A percentile compares a stretch with the other conserved stretches of the same genome.
Evolutionary conservation across 2,888 invertebrate species (phyloP).

Genomic region (Eristalis pertinax): DNA sequence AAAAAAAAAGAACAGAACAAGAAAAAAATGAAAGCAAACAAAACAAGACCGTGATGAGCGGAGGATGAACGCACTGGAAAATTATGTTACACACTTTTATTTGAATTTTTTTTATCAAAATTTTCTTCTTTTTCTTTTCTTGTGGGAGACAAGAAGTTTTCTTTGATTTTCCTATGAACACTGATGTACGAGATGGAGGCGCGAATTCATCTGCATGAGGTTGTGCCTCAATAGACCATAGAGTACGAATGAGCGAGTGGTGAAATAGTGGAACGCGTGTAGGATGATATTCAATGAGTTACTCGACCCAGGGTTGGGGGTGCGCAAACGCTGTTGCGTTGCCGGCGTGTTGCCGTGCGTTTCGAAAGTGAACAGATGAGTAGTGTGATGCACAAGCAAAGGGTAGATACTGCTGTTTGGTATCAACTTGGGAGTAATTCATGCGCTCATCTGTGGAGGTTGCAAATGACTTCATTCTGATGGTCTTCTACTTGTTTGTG

Average conservation of each 20-base stretch:
- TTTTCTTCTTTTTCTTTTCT: not conserved
- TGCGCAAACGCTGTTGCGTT: slow-evolving; percentile 69
- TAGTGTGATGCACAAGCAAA: not conserved
- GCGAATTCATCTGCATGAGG: slow-evolving; percentile 68
- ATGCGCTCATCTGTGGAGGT: not conserved
- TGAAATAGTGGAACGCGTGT: slow-evolving; percentile 62
- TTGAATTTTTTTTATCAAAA: not conserved
- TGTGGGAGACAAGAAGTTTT: not conserved
- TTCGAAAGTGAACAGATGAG: not conserved
- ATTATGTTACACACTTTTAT: slow-evolving; percentile 42
- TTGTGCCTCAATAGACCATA: slow-evolving; percentile 56
- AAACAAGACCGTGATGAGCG: not conserved
- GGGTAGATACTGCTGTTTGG: not conserved
- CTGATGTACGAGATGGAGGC: slow-evolving; percentile 34
- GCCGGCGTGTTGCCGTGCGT: slow-evolving; percentile 32
- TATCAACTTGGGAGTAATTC: not conserved
- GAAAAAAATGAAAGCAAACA: not conserved
- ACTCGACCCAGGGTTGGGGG: slow-evolving; percentile 59
- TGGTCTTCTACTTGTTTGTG: no score
- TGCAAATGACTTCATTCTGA: no score
- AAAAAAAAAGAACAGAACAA: slow-evolving; percentile 11
- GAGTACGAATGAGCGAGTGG: slow-evolving; percentile 63
- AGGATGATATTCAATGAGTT: slow-evolving; percentile 46
- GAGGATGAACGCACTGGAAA: slow-evolving; percentile 23
- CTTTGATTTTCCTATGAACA: slow-evolving; percentile 8